phyloP scores from a whole-genome alignment of 2,113 vertebrate species.

The Pontoporia blainvillei region DNA sequence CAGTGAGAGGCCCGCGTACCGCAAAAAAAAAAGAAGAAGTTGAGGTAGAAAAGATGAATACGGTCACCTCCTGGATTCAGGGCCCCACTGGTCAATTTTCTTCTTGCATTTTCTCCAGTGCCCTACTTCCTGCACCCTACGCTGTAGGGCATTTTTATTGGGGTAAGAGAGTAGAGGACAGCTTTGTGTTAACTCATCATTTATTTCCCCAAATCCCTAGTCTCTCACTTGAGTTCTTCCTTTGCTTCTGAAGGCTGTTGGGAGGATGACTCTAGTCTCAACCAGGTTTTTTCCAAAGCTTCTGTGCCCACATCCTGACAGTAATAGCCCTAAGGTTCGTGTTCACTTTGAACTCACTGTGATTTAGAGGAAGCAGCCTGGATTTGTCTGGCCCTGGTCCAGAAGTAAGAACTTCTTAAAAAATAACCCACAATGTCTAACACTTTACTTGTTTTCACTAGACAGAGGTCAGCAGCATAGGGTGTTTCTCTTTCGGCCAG shows the following conservation, averaged over 20 bases:
- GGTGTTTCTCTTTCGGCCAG: accelerated
- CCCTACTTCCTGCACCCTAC: not conserved
- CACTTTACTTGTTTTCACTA: not conserved
- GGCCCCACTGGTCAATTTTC: accelerated
- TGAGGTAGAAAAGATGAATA: not conserved
- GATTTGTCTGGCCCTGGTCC: not conserved
- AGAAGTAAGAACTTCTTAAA: not conserved
- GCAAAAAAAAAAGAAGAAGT: too few relatives aligned
- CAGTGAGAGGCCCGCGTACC: too few relatives aligned
- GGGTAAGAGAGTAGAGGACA: too few relatives aligned
- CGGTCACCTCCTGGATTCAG: not conserved
- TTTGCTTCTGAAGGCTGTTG: not conserved
- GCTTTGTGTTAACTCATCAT: accelerated
- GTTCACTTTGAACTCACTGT: not conserved
- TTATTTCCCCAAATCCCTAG: not conserved
- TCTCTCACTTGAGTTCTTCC: not conserved
- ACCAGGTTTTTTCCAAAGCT: not conserved
- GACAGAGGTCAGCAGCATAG: not conserved
- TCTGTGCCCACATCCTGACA: not conserved
- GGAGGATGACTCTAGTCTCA: not conserved
- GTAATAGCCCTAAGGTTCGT: accelerated
- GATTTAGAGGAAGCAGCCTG: not conserved
- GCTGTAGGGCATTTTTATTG: accelerated
- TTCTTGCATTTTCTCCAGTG: accelerated
- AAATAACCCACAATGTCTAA: not conserved